Evolutionary conservation across 2,797 vertebrate species (phyloP).

Genomic region (Oreochromis grahami): DNA sequence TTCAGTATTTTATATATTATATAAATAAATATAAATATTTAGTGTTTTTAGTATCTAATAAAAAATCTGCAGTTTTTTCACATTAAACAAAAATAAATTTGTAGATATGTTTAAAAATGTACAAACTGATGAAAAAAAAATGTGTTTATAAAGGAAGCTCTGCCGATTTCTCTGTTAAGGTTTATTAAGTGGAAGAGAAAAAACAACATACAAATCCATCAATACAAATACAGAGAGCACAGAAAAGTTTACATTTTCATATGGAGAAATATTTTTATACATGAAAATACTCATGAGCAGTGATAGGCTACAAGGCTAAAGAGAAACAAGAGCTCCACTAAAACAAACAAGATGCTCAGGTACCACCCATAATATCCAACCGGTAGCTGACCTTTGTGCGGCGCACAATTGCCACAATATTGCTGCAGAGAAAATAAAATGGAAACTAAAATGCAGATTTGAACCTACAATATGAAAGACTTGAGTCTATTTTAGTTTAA

Average conservation of each 20-base stretch:
- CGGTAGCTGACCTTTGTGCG: not conserved
- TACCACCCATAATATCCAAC: not conserved
- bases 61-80: not conserved
- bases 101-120: not conserved
- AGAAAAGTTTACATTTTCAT: too few relatives aligned
- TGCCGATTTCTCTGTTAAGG: not conserved
- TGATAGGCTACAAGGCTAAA: not conserved
- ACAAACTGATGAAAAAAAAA: not conserved
- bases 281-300: not conserved
- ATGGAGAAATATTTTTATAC: not conserved
- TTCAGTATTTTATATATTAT: not conserved
- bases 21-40: not conserved
- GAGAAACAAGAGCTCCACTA: not conserved
- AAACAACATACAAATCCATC: not conserved
- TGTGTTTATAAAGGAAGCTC: accelerated
- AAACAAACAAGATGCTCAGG: not conserved
- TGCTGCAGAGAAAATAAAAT: not conserved
- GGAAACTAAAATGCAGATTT: not conserved
- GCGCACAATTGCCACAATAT: not conserved
- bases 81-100: not conserved
- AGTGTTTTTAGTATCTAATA: not conserved
- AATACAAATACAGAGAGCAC: not conserved
- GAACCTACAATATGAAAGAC: accelerated
- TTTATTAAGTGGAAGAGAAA: not conserved
- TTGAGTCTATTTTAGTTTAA: too few relatives aligned